Base-by-base conservation (phyloP, 1,140 invertebrate genomes). In the Dendroctonus ponderosae region DNA sequence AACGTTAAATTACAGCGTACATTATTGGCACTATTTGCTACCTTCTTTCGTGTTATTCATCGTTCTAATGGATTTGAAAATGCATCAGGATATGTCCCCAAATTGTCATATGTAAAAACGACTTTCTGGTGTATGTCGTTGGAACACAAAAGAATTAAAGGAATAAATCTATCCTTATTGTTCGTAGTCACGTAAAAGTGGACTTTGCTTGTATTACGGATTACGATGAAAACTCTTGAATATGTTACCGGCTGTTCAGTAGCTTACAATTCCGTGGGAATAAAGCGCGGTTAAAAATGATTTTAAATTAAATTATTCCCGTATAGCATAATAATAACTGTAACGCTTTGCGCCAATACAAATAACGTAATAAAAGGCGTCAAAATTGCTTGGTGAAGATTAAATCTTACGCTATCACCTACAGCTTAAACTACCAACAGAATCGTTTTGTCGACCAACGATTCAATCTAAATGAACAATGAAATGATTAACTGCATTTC, bases 131-230 rank as follows among this genome's bases (percentile, higher is more conserved):
- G 48, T 62, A 62, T 52, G 49, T 42, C 60, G 61, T 63, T 46
- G 11, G 6, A 44, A 48, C 42, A 63, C 61, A 63, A 63, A 63
- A 63, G 61, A 53, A 44, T 9, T 50, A 40, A 49, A 65, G 42
- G 62, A 65, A 65, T 65, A 65, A 65, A 65, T 65, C 62, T 65
- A 56, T 65, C 62, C 38, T 65, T 65, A 65, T 65, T 65, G 62
- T 65, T 65, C 52, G 53, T 12, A 65, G 62, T 65, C 62, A 65
- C 62, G 62, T 65, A 65, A 65, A 65, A 57, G 42, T 65, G 52
- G 62, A 65, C 62, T 65, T 65, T 65, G 52, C 52, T 65, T 65
- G 62, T 65, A 65, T 41, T 65, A 57, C 42, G 50, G 62, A 65
- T 65, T 57, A 65, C 62, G 43, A 14, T 53, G 62, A 65, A 65